Evolutionary conservation across 2,888 invertebrate genomes (phyloP), one percentile per base, ranked within the genome.

Genomic region (Polydrusus tereticollis): DNA sequence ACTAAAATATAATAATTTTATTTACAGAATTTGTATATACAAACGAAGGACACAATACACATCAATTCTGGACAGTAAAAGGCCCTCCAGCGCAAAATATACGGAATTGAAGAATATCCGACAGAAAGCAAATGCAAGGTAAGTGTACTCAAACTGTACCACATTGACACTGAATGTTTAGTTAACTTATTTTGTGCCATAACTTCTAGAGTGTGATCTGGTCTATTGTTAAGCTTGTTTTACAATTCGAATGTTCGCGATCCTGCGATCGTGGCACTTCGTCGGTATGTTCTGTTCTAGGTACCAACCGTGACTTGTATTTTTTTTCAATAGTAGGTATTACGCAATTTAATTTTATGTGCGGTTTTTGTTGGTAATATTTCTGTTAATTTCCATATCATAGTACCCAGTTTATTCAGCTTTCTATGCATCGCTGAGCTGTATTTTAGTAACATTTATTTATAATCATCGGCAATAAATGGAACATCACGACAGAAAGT

Each of bases 11-110:
- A 33, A 18, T 77, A 33, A 18, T 77, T 78, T 78, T 79, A 69
- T 81, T 74, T 79, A 69, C 81, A 85, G 85, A 80, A 80, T 84
- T 36, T 81, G 81, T 67, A 82, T 85, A 76, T 85, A 84, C 78
- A 83, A 82, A 77, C 82, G 80, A 68, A 80, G 83, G 45, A 80
- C 74, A 66, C 81, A 79, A 62, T 79, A 80, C 71, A 80, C 78
- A 21, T 65, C 78, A 33, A 73, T 76, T 45, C 74, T 78, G 68
- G 71, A 77, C n/a, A 80, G 78, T 64, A 77, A 78, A 69, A 77
- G 79, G 52, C 81, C 83, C 20, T 80, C 82, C 0, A 82, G 81
- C 50, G 79, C 80, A 58, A 81, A 80, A 57, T 85, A 85, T 76
- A 84, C 83, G 20, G 83, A 85, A 78, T 78, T 85, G 45, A 79